Base-by-base conservation (phyloP, 2,888 invertebrate genomes). In the Microctonus hyperodae region DNA sequence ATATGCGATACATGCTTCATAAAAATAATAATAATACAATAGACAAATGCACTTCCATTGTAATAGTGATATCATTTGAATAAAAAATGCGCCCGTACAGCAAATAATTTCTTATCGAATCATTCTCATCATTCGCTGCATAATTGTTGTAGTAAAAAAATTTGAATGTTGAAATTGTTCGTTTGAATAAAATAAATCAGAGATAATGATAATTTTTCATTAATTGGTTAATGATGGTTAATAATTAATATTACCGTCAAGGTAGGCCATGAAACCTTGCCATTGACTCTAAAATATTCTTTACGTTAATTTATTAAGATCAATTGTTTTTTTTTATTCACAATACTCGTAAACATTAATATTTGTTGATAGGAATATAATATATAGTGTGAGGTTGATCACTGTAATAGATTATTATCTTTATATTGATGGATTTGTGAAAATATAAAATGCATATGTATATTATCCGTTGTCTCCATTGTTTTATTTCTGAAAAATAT, bases 231-330 rank as follows among this genome's bases (percentile, higher is more conserved):
- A n/a, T n/a, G n/a, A 28, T 28, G 55, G 65, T 56, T 28, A 55
- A 57, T 57, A 22, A 63, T 60, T 48, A 56, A 59, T 69, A 60
- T 64, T 69, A 73, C 73, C 76, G 70, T 71, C 69, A 65, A 71
- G 76, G 79, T 79, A 80, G 78, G 81, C 82, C 81, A 81, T 82
- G 71, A 72, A 78, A 75, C 75, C 82, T 82, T 82, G 82, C 82
- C 81, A 82, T 82, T 77, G 74, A 68, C 62, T n/a, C n/a, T n/a
- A n/a, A n/a, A 51, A 65, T 62, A 62, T 73, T 67, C 63, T 65
- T 68, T 48, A 66, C 35, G 23, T 10, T 66, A 50, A 60, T 66
- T 66, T 64, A 66, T 71, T 72, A 72, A 70, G 60, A 59, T 53
- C 59, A 70, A 69, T 31, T 70, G 62, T 69, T 69, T 64, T 64